Evolutionary conservation across 2,113 vertebrate species (phyloP).

Genomic region (Equus przewalskii): DNA sequence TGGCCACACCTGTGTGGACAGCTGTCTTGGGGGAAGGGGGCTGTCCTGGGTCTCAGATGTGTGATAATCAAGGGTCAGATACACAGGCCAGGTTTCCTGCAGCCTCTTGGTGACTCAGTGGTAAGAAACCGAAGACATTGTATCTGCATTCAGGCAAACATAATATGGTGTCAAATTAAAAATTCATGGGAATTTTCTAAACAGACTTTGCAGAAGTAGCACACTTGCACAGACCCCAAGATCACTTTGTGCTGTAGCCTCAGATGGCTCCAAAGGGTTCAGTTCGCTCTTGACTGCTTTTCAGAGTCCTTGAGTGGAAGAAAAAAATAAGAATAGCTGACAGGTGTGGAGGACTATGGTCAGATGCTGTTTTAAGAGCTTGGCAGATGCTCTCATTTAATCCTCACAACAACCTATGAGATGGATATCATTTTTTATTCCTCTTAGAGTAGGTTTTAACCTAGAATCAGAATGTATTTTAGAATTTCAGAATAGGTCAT

Average conservation of each 20-base stretch:
- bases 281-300: not conserved
- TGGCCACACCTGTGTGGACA: fast-evolving
- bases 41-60: fast-evolving
- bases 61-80: not conserved
- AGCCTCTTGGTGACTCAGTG: not conserved
- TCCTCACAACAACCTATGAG: not conserved
- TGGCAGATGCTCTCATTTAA: not conserved
- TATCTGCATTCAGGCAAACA: not conserved
- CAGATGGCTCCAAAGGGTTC: not conserved
- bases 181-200: not conserved
- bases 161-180: not conserved
- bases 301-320: not conserved
- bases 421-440: not conserved
- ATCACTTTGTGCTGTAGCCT: not conserved
- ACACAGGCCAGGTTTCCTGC: not conserved
- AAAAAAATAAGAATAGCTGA: not conserved
- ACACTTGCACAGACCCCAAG: not conserved
- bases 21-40: not conserved
- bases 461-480: not conserved
- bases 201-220: not conserved
- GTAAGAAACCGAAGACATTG: not conserved
- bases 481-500: not conserved
- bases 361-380: not conserved
- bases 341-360: fast-evolving
- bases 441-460: not conserved